phyloP scores from a whole-genome alignment of 2,888 invertebrate genomes.

The Anarsia innoxiella region DNA sequence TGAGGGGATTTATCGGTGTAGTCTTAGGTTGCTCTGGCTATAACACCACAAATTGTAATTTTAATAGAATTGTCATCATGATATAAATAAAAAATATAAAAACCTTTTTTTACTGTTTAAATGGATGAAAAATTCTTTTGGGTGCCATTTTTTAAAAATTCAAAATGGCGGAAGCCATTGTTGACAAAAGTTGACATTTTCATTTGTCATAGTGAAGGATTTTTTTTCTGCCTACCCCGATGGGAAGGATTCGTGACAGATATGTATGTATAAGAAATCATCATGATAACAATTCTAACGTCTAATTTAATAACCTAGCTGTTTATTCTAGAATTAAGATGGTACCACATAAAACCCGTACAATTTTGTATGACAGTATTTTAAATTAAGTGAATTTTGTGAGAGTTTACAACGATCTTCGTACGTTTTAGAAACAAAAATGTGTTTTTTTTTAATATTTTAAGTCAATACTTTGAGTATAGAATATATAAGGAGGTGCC shows the following conservation, averaged over 20 bases:
- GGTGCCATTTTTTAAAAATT: no score
- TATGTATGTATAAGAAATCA: no score
- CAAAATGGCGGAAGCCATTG: no score
- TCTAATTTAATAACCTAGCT: no score
- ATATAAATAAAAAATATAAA: not conserved
- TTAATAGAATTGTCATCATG: constrained; percentile 20
- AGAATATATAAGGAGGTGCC: no score
- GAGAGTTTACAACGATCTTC: constrained; percentile 70
- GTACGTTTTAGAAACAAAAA: constrained; percentile 40
- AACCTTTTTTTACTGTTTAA: not conserved
- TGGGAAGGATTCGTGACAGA: no score
- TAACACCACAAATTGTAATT: constrained; percentile 43
- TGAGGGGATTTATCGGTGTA: constrained; percentile 22
- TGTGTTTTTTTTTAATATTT: constrained; percentile 29
- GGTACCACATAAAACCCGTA: constrained; percentile 52
- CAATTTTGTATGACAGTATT: constrained; percentile 62
- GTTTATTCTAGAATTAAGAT: no score
- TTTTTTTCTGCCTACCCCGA: no score
- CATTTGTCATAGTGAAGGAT: no score
- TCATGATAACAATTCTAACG: constrained; percentile 28
- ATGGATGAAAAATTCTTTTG: no score
- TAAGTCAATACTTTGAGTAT: no score
- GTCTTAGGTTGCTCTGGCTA: constrained; percentile 20
- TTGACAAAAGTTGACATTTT: no score
- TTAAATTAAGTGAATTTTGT: constrained; percentile 63